Percentiles rank a stretch among this genome's conserved stretches.
Evolutionary conservation across 2,797 vertebrate genomes (phyloP).

Genomic region (Avahi laniger): DNA sequence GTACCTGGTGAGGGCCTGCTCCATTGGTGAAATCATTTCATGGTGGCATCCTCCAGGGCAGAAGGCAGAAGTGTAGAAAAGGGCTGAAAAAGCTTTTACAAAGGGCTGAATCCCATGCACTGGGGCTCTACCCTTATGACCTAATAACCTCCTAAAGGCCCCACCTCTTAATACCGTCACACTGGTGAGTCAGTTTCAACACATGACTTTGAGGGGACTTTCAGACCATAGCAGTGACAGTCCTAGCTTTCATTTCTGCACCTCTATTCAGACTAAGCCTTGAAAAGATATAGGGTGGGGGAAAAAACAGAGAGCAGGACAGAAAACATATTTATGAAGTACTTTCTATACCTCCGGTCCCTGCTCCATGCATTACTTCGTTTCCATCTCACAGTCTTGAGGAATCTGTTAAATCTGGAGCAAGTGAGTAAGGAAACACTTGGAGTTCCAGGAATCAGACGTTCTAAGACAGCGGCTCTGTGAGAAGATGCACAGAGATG

Average conservation of each 20-base stretch:
- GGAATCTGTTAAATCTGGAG: background rate
- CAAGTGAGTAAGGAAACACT: background rate
- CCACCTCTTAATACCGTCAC: background rate
- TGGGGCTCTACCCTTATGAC: background rate
- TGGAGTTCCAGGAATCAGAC: background rate
- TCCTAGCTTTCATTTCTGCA: background rate
- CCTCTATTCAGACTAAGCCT: background rate
- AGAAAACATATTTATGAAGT: background rate
- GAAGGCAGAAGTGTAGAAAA: background rate
- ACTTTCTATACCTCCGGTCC: background rate
- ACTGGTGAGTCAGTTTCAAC: background rate
- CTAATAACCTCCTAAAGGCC: background rate
- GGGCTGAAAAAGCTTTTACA: background rate
- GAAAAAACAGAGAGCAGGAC: background rate
- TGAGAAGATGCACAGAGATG: background rate
- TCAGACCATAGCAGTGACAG: background rate
- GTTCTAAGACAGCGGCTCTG: background rate
- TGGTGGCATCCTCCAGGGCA: background rate
- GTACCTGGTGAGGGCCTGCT: background rate
- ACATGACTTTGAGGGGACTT: background rate
- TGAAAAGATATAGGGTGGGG: background rate
- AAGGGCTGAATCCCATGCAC: background rate
- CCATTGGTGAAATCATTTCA: background rate
- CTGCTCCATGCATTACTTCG: background rate
- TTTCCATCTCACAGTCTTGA: background rate